These are phyloP conservation scores for Automeris io DNA, from an alignment of 2,888 invertebrate species.

Conservation along the genomic window DNA sequence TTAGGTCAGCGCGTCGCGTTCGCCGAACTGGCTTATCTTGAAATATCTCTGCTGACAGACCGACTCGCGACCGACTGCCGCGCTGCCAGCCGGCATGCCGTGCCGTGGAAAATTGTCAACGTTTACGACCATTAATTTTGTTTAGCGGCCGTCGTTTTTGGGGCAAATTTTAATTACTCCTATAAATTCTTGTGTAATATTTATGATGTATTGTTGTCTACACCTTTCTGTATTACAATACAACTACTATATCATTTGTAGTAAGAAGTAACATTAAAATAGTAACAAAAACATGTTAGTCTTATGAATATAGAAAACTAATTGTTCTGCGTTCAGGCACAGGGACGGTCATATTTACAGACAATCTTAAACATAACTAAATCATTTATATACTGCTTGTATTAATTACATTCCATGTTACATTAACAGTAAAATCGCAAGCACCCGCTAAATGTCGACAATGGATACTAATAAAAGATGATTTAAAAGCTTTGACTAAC, in stretches of 20 bases:
- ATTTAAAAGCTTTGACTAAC: no score
- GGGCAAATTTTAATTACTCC: constrained; percentile 30
- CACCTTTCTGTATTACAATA: neutral
- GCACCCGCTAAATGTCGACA: no score
- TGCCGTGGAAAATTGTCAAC: constrained; percentile 46
- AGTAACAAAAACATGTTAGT: no score
- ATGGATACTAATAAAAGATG: no score
- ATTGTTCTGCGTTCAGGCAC: no score
- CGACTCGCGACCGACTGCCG: constrained; percentile 36
- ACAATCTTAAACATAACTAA: no score
- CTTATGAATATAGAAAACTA: no score
- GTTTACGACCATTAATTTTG: constrained; percentile 46
- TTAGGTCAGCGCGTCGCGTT: constrained; percentile 9
- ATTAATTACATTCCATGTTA: no score
- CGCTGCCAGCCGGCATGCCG: constrained; percentile 14
- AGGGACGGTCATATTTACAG: no score
- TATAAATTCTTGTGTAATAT: constrained; percentile 16
- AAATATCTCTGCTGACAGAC: constrained; percentile 59
- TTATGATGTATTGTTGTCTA: neutral
- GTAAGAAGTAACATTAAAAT: no score
- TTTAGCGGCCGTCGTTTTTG: constrained; percentile 36
- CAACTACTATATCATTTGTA: constrained; percentile 1
- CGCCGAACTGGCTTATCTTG: constrained; percentile 57
- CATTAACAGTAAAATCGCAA: no score
- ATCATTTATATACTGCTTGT: no score